Evolutionary conservation across 2,113 vertebrate genomes (phyloP).

Genomic region (Mustelus asterias): DNA sequence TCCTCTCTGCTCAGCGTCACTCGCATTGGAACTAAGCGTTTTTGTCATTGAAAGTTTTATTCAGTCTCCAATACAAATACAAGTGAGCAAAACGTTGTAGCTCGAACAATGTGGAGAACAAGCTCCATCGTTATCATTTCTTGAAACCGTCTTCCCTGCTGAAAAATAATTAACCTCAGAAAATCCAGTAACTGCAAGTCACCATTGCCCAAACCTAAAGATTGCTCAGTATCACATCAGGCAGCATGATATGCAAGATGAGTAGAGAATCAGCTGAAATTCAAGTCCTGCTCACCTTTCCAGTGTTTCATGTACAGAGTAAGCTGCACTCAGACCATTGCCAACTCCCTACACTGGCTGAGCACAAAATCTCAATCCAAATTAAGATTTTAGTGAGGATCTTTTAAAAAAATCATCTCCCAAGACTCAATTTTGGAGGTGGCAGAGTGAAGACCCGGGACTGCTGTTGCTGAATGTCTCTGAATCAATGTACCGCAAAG

Average conservation of each 20-base stretch:
- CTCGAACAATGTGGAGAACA: too few species aligned
- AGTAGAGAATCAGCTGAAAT: neutral
- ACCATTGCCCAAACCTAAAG: neutral
- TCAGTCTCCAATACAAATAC: neutral
- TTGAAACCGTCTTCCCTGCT: neutral
- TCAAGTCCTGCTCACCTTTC: neutral
- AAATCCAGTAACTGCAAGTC: neutral
- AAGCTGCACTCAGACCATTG: neutral
- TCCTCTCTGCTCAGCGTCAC: neutral
- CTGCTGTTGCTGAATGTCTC: too few species aligned
- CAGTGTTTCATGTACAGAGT: neutral
- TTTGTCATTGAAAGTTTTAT: neutral
- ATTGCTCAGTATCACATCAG: neutral
- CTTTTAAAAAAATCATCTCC: neutral
- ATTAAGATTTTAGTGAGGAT: neutral
- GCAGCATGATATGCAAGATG: neutral
- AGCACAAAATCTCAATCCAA: too few species aligned
- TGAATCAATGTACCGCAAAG: too few species aligned
- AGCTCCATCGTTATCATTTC: neutral
- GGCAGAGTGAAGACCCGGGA: too few species aligned
- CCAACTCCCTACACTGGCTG: neutral
- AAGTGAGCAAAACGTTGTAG: neutral
- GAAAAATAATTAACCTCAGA: neutral
- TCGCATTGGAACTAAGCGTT: neutral
- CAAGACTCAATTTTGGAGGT: neutral